These are phyloP conservation scores for Arctia plantaginis DNA, from an alignment of 2,888 invertebrate species.

Conservation along the genomic window DNA sequence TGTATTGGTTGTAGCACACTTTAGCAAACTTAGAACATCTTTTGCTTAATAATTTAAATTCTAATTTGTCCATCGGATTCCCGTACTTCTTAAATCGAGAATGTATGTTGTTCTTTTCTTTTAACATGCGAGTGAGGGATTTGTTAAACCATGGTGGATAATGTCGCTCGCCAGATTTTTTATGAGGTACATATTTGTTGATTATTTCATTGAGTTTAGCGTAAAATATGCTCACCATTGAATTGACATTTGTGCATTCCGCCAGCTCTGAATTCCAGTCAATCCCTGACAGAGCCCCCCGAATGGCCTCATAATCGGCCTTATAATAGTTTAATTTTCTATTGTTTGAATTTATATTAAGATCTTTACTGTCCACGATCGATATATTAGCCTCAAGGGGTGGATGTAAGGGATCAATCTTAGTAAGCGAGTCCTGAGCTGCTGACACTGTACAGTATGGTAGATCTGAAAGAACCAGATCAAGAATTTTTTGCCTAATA, in stretches of 20 bases:
- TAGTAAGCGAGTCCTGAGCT: background rate
- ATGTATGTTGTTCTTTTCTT: slow-evolving; percentile 16
- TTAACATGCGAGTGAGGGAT: background rate
- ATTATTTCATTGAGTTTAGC: slow-evolving; percentile 1
- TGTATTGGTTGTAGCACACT: slow-evolving; percentile 11
- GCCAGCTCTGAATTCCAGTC: background rate
- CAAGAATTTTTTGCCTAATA: background rate
- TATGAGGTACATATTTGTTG: background rate
- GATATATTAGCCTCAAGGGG: background rate
- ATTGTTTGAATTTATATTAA: background rate
- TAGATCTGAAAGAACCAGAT: background rate
- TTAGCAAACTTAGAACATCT: slow-evolving; percentile 2
- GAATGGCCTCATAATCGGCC: background rate
- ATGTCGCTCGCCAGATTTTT: background rate
- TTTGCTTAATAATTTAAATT: slow-evolving; percentile 5
- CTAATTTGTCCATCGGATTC: slow-evolving; percentile 9
- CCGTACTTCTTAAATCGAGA: background rate
- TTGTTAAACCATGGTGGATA: slow-evolving; percentile 16
- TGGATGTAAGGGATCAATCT: slow-evolving; percentile 1
- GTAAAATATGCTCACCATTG: background rate
- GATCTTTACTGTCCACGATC: no score
- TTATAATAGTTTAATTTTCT: background rate
- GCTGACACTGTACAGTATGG: background rate
- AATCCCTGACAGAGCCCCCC: background rate
- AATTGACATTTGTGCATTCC: background rate